These are phyloP conservation scores for Norana najaformis DNA, from an alignment of 2,888 invertebrate species.

Conservation along the genomic window DNA sequence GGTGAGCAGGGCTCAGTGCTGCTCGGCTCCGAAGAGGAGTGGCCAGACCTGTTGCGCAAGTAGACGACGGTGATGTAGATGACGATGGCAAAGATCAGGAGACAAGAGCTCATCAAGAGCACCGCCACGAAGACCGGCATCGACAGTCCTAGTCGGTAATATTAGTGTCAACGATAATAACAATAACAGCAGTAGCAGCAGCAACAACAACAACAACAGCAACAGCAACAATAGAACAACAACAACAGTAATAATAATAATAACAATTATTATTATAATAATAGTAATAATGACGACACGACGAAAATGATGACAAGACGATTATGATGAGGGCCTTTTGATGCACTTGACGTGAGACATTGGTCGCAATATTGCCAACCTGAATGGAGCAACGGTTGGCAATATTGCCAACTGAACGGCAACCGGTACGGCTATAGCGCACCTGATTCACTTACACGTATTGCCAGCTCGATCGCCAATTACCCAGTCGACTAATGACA, in stretches of 20 bases:
- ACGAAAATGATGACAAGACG: not conserved
- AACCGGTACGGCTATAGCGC: not conserved
- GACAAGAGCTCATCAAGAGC: conserved; percentile 18
- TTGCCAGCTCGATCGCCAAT: not conserved
- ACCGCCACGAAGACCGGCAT: conserved; percentile 34
- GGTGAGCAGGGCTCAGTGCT: conserved; percentile 19
- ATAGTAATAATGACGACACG: not conserved
- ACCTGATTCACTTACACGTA: not conserved
- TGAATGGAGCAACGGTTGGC: not conserved
- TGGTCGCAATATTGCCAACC: conserved; percentile 2
- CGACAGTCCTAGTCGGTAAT: conserved; percentile 24
- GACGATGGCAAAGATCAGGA: not conserved
- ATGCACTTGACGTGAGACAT: not conserved
- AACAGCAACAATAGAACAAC: no score
- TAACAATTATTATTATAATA: not conserved
- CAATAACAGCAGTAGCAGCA: not conserved
- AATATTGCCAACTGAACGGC: not conserved
- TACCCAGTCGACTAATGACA: not conserved
- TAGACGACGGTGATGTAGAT: conserved; percentile 14
- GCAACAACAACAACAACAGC: not conserved
- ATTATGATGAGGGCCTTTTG: not conserved
- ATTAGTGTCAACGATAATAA: no score
- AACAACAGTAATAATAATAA: not conserved
- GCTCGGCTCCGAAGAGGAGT: not conserved
- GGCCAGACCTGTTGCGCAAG: not conserved